Evolutionary conservation across 2,888 invertebrate genomes (phyloP).

Genomic region (Andrena flavipes): DNA sequence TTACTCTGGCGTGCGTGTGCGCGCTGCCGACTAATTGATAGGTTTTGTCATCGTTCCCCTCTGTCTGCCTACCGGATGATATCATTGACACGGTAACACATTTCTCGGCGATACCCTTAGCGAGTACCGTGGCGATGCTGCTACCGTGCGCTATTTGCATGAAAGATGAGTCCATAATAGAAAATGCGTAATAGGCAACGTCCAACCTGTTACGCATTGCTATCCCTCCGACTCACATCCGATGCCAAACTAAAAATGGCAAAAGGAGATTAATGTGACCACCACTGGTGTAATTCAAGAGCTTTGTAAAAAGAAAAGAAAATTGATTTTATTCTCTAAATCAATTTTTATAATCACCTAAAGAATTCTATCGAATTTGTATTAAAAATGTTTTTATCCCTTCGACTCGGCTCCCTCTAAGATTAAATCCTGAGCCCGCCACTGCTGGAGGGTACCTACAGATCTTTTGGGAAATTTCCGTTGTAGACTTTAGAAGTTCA

Average conservation of each 20-base stretch:
- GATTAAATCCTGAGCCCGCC: too few relatives aligned
- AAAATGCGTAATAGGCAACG: not conserved
- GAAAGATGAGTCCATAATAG: conserved; percentile 12
- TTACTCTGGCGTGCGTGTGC: conserved; percentile 28
- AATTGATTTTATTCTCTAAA: too few relatives aligned
- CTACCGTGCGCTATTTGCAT: conserved; percentile 24
- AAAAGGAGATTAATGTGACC: too few relatives aligned
- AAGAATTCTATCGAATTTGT: too few relatives aligned
- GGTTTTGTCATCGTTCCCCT: conserved; percentile 61
- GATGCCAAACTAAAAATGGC: too few relatives aligned
- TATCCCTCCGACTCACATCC: not conserved
- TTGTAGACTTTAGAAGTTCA: not conserved
- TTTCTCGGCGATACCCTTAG: conserved; percentile 53
- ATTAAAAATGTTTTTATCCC: too few relatives aligned
- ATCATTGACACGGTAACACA: conserved; percentile 59
- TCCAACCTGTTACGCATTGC: not conserved
- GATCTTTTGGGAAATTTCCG: too few relatives aligned
- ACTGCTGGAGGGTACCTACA: too few relatives aligned
- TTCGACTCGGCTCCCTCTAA: too few relatives aligned
- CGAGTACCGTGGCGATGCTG: conserved; percentile 20
- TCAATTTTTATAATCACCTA: too few relatives aligned
- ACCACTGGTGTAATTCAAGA: too few relatives aligned
- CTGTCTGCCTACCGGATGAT: conserved; percentile 57
- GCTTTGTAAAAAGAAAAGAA: too few relatives aligned
- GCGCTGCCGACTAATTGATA: conserved; percentile 54